A percentile compares a stretch with the other conserved stretches of the same genome.
Conservation (phyloP, 2,888 invertebrate genomes). For the Trachelus tabidus region DNA sequence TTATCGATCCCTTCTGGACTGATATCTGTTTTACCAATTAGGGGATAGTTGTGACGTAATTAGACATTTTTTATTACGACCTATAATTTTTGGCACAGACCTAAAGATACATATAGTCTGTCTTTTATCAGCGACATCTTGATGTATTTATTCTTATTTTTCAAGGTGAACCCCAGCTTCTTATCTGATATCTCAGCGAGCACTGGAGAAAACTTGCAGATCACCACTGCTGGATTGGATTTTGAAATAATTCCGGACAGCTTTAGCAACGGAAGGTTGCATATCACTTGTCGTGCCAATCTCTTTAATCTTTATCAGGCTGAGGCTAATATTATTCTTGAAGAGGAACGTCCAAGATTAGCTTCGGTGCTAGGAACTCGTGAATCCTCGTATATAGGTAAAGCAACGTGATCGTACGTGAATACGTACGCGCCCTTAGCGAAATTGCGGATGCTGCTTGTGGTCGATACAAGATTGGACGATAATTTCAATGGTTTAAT, state of each 20-base stretch:
- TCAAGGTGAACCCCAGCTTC: conserved; percentile 62
- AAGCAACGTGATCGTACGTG: conserved; percentile 2
- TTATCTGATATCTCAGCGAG: conserved; percentile 35
- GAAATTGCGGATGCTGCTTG: no score
- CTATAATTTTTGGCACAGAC: neutral
- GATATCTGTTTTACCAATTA: no score
- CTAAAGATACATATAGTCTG: conserved; percentile 1
- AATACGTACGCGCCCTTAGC: no score
- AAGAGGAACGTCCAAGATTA: conserved; percentile 80
- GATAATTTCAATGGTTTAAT: neutral
- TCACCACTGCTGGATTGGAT: conserved; percentile 70
- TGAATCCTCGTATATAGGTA: conserved; percentile 68
- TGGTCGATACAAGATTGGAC: neutral
- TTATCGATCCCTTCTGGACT: no score
- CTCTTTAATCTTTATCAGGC: conserved; percentile 77
- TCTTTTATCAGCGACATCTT: neutral
- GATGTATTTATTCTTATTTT: neutral
- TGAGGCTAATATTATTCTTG: conserved; percentile 73
- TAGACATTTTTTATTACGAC: no score
- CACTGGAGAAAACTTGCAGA: conserved; percentile 45
- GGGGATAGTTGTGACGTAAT: no score
- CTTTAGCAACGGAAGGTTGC: conserved; percentile 75
- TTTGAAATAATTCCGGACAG: conserved; percentile 74
- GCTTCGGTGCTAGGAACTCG: conserved; percentile 80
- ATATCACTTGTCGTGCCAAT: conserved; percentile 75